Evolutionary conservation across 2,888 invertebrate genomes (phyloP), one percentile per base, ranked within the genome.

Genomic region (Drosophila pseudotakahashii): DNA sequence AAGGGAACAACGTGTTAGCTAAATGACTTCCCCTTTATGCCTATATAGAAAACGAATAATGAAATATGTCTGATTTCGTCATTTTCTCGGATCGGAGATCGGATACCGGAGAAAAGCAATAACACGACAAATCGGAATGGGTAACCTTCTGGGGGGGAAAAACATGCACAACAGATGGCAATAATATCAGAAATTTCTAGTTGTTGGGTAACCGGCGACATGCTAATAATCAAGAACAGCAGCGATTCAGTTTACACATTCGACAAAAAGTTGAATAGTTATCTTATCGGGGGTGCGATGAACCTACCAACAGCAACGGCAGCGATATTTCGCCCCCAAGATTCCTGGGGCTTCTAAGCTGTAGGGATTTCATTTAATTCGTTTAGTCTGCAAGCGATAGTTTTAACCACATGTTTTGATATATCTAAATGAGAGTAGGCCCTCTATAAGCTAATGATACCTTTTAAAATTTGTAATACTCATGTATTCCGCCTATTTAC

Each of bases 241-340:
- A 7, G 1, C 2, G 16, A 10, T 16, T 42, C 10, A 0, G 32
- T 10, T 16, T 34, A 9, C 26, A 19, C 44, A n/a, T 10, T 47
- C 11, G 6, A 23, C 13, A 62, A 72, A 48, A 72, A 48, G 48
- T 39, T 52, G 19, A 51, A 57, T 41, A 41, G 53, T 51, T 68
- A 70, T 70, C 70, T 70, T 70, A 70, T 70, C 70, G 47, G 45
- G 44, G 60, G 60, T 32, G 63, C 62, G 63, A 37, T 63, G 62
- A 63, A 63, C 62, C 63, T 34, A 48, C 45, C 19, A 32, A 14
- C 30, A 32, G 26, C 30, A 42, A 19, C 16, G 39, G 16, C n/a
- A 5, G 23, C 32, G 32, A 48, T 19, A 34, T 13, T 32, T 13
- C 14, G 13, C 37, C 16, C 16, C 36, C 37, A 58, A 39, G 37